Evolutionary conservation across 2,888 invertebrate species (phyloP).

Genomic region (Bugulina stolonifera): DNA sequence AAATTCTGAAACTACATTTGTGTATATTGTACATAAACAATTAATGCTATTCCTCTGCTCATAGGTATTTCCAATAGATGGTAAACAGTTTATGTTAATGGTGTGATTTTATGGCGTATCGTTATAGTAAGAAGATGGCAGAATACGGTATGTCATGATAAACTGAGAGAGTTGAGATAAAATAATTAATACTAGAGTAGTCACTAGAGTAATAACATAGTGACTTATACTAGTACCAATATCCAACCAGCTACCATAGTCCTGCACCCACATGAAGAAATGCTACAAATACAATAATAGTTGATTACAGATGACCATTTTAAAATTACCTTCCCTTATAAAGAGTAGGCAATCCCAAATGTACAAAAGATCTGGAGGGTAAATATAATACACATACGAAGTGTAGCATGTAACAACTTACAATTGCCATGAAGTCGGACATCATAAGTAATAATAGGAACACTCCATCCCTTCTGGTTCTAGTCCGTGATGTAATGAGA

Average conservation of each 20-base stretch:
- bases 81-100: too few species aligned
- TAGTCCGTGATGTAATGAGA: slow-evolving; percentile 32
- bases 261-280: slow-evolving; percentile 78
- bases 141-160: slow-evolving; percentile 30
- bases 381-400: too few species aligned
- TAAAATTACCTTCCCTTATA: too few species aligned
- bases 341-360: too few species aligned
- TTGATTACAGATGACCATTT: too few species aligned
- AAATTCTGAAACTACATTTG: too few species aligned
- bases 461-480: slow-evolving; percentile 51
- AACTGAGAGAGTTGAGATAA: slow-evolving; percentile 40
- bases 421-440: slow-evolving; percentile 76
- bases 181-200: slow-evolving; percentile 57
- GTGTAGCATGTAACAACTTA: too few species aligned
- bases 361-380: too few species aligned
- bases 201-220: slow-evolving; percentile 71
- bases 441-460: slow-evolving; percentile 71
- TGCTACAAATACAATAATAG: slow-evolving; percentile 46
- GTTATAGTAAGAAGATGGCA: background rate
- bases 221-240: slow-evolving; percentile 91
- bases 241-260: slow-evolving; percentile 92
- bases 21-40: too few species aligned
- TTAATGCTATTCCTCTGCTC: too few species aligned
- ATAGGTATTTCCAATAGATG: too few species aligned
- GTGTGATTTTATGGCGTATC: background rate